These are phyloP conservation scores for Pollicipes pollicipes DNA, from an alignment of 1,140 invertebrate species.

Conservation along the genomic window DNA sequence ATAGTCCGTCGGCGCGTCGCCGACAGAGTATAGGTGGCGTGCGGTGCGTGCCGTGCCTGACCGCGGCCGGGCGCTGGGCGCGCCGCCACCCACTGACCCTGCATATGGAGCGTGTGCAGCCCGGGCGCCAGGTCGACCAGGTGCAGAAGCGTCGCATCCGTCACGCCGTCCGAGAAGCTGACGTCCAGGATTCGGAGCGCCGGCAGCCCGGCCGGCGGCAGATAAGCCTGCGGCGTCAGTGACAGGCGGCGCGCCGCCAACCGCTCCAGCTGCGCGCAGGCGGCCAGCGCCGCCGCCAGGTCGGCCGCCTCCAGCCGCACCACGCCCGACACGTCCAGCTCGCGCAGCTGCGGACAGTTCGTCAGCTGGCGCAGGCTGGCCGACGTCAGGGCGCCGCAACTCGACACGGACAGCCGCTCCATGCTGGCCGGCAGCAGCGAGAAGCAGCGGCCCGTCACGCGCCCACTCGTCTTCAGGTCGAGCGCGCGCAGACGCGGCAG, in stretches of 20 bases:
- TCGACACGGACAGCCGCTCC: background rate
- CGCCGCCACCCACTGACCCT: no score
- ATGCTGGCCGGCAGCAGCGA: background rate
- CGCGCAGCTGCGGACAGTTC: background rate
- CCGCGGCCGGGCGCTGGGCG: no score
- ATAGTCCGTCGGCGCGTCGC: background rate
- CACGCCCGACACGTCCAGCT: background rate
- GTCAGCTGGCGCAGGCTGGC: background rate
- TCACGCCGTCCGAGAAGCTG: background rate
- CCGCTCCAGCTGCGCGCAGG: background rate
- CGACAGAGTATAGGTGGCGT: background rate
- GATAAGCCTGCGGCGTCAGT: background rate
- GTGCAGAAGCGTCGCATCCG: background rate
- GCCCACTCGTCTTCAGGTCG: background rate
- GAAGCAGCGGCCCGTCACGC: constrained; percentile 1
- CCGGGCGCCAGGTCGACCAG: background rate
- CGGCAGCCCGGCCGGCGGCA: background rate
- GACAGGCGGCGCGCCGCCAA: background rate
- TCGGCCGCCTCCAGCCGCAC: background rate
- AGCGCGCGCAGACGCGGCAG: background rate
- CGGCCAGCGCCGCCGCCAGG: background rate
- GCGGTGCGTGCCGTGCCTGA: no score
- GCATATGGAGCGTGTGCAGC: background rate
- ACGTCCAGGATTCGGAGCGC: background rate
- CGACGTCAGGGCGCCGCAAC: background rate